Evolutionary conservation across 2,113 vertebrate species (phyloP), one percentile per base, ranked within the genome.

Genomic region (Chunga burmeisteri): DNA sequence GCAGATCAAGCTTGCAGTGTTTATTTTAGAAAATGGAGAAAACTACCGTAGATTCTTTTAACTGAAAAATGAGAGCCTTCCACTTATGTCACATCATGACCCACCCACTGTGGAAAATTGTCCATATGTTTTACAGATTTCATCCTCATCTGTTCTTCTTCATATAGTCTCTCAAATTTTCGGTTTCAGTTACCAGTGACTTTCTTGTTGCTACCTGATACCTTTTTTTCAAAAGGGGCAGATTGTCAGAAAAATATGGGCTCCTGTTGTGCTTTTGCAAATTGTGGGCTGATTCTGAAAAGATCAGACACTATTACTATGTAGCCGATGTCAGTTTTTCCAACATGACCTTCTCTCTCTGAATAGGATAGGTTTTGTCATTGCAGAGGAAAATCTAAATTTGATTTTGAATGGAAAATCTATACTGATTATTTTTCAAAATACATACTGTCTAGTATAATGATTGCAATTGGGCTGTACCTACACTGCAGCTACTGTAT

Each of bases 251-350:
- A 87, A 94, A 94, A 38, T 18, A 42, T 67, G 46, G 61, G 46
- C 30, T 81, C 1, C 0, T 42, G 19, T 47, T 83, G 22, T 26
- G 7, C 50, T 49, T 94, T 93, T 1, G 5, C 52, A 90, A 75
- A 82, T 32, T 80, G 32, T 94, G 78, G 82, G 62, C 82, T 86
- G 71, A 81, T 75, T 96, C 86, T 88, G 72, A 47, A 88, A 93
- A 58, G 26, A 50, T 78, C 55, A 70, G 34, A 73, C 47, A n/a
- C 47, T 90, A 50, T 84, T 80, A 62, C 34, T 52, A 42, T 56
- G 49, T 49, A 73, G 19, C 34, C 85, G 66, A 85, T 95, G 61
- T 92, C 88, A 94, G 34, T 61, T 92, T 92, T 82, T n/a, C 90
- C 78, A 50, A 81, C 42, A 46, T 49, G 25, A 92, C 77, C 79